Evolutionary conservation across 2,888 invertebrate species (phyloP), one percentile per base, ranked within the genome.

Genomic region (Mayetiola destructor): DNA sequence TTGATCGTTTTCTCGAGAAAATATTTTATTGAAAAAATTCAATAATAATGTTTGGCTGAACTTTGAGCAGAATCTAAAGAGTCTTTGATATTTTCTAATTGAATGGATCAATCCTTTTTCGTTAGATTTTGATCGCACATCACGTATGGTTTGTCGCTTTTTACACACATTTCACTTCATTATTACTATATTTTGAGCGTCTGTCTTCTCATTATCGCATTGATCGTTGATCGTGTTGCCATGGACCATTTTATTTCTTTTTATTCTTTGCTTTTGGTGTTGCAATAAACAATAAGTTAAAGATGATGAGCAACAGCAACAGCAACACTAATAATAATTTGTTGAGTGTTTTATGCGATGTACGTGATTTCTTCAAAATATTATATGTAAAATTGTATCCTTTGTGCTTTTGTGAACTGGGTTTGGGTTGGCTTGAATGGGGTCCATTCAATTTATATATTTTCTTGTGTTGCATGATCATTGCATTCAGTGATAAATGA

Each of bases 321-420:
- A 21, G 42, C 14, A 48, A 27, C 27, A 48, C 10, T 42, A 42
- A 27, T 48, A 48, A 48, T 48, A 48, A 48, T 48, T 48, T 48
- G 48, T 48, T 48, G 48, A 27, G 27, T 27, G 27, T 48, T 48
- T 48, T 48, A 48, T 48, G 48, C 29, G 48, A 48, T 27, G 48
- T n/a, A 48, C 48, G 48, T 48, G 48, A 27, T 27, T 48, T 48
- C 14, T 27, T 48, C 27, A 23, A 48, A 48, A 40, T 40, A 40
- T 12, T 21, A 48, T 48, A 27, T 48, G 27, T n/a, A n/a, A n/a
- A n/a, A n/a, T n/a, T n/a, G n/a, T n/a, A n/a, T n/a, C n/a, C n/a
- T n/a, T 48, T 48, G 23, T 27, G 23, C 23, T 48, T 42, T 42
- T 42, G 23, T 42, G 42, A 23, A 48, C 27, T 48, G 48, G 48